phyloP scores from a whole-genome alignment of 1,140 invertebrate genomes.

The Phenacoccus solenopsis region DNA sequence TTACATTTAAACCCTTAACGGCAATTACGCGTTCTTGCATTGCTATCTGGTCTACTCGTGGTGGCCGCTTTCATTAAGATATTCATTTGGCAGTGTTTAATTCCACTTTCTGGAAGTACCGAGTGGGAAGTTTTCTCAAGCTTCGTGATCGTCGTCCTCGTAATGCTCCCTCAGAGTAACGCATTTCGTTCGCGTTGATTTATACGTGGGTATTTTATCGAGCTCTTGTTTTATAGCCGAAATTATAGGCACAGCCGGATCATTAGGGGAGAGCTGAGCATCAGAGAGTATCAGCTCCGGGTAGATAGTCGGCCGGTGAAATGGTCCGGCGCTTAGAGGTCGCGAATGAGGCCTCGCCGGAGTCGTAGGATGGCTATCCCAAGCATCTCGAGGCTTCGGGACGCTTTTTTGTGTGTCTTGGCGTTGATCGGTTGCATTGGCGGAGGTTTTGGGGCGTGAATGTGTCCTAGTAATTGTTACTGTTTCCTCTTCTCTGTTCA shows the following conservation, averaged over 20 bases:
- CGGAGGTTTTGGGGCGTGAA: background rate
- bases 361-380: slow-evolving; percentile 36
- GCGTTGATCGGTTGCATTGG: background rate
- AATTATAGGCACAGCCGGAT: slow-evolving; percentile 50
- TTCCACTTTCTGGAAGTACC: background rate
- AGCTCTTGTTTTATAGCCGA: slow-evolving; percentile 48
- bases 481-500: background rate
- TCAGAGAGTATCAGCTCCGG: slow-evolving; percentile 38
- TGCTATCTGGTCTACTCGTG: background rate
- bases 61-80: background rate
- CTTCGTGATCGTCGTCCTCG: background rate
- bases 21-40: background rate
- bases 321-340: slow-evolving; percentile 46
- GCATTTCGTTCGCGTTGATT: background rate
- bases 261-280: slow-evolving; percentile 36
- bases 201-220: slow-evolving; percentile 32
- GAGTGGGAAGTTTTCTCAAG: background rate
- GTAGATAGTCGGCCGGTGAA: slow-evolving; percentile 40
- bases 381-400: slow-evolving; percentile 32
- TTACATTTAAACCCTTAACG: background rate
- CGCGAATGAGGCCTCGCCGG: slow-evolving; percentile 29
- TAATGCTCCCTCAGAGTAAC: background rate
- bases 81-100: background rate
- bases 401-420: background rate
- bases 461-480: background rate